These are phyloP conservation scores for Antedon mediterranea DNA, from an alignment of 53 echinoderm and acorn worm genomes.

Conservation along the genomic window DNA sequence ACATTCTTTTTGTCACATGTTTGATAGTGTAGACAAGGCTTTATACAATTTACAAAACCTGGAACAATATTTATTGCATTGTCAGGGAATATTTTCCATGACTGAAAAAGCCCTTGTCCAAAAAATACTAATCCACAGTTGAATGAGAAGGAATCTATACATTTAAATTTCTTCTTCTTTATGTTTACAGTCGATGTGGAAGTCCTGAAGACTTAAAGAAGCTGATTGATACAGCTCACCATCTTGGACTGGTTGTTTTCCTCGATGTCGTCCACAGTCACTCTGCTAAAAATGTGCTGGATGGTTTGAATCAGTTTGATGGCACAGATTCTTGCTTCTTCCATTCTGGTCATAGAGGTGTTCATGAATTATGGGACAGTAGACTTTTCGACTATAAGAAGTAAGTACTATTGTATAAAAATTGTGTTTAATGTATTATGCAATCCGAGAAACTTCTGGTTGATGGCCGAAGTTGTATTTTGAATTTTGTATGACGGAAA, in stretches of 20 bases:
- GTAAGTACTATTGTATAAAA: too few species aligned
- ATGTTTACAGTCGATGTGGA: constrained; percentile 85
- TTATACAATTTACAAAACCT: too few species aligned
- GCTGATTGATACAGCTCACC: constrained; percentile 68
- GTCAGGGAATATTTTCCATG: too few species aligned
- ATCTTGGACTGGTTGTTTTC: constrained; percentile 52
- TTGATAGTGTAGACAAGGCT: too few species aligned
- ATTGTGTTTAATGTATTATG: neutral
- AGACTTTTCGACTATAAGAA: constrained; percentile 66
- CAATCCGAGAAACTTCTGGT: neutral
- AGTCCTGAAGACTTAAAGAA: constrained; percentile 77
- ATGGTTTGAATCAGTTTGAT: constrained; percentile 87
- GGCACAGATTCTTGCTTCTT: constrained; percentile 75
- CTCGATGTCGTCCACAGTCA: constrained; percentile 95
- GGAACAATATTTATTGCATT: too few species aligned
- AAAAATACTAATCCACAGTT: too few species aligned
- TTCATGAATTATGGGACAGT: constrained; percentile 65
- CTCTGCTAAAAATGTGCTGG: constrained; percentile 76
- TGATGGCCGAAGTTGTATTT: neutral
- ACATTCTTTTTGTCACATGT: too few species aligned
- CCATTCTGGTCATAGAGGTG: constrained; percentile 65
- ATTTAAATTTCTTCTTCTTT: too few species aligned
- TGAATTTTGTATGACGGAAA: too few species aligned
- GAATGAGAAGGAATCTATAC: too few species aligned
- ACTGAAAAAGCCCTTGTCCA: too few species aligned